Evolutionary conservation across 30 jellyfish, hydroid and myxozoan species (phyloP), one percentile per base, ranked within the genome.

Genomic region (Pelagia noctiluca): DNA sequence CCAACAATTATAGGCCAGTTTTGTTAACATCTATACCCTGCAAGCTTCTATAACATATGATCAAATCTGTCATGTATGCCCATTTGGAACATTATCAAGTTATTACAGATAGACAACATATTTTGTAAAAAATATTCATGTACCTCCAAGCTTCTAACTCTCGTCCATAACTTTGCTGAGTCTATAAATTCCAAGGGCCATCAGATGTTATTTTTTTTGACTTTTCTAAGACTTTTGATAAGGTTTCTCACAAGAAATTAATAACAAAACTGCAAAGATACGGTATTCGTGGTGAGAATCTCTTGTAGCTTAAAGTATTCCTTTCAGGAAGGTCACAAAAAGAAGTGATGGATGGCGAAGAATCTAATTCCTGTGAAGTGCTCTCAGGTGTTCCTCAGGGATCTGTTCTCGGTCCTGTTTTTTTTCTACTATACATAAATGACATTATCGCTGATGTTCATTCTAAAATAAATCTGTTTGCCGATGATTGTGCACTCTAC

Each of bases 141-240:
- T 42, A 62, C 71, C 35, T 78, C 71, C 36, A 79, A 78, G 89
- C 80, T 78, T 32, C 37, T 62, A 62, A 78, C 67, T 18, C 66
- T 53, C 33, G 47, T 66, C 76, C 75, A 80, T 49, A 33, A 19
- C 57, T 46, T 60, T 61, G 89, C 72, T 22, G 80, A 78, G 72
- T 61, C 57, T 42, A 42, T 57, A 26, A 26, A 57, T 57, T 21
- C 29, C 11, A 26, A 26, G 34, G 34, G 34, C 72, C 72, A 21
- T 5, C 34, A 19, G 72, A 57, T 26, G 65, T 23, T 26, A 80
- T 64, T 19, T 49, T 65, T 38, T 76, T 78, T 66, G 80, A 62
- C 80, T 63, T 78, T 31, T 62, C 80, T 61, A 78, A 60, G 60
- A 80, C 89, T 61, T 78, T 63, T 78, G 89, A 78, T 35, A 78